Evolutionary conservation across 2,888 invertebrate genomes (phyloP).

Genomic region (Tiliacea aurago): DNA sequence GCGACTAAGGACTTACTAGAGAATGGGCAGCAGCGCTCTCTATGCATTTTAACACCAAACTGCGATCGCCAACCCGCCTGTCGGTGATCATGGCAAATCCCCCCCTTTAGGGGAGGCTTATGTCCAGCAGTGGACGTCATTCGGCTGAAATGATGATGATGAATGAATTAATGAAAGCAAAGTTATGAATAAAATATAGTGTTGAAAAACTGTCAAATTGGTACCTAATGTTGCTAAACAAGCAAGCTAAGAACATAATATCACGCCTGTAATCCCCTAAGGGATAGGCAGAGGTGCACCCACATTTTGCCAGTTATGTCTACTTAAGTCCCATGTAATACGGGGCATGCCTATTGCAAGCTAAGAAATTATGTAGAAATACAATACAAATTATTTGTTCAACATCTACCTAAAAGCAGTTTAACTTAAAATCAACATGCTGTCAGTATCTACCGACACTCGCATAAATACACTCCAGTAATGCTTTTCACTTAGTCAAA

Average conservation of each 20-base stretch:
- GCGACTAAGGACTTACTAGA: too few relatives aligned
- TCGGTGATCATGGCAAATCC: too few relatives aligned
- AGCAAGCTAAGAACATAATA: neutral
- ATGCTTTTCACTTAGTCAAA: constrained; percentile 71
- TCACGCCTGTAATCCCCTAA: neutral
- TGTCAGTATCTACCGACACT: constrained; percentile 62
- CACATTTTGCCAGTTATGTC: neutral
- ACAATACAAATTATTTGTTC: constrained; percentile 55
- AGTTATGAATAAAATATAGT: neutral
- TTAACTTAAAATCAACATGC: constrained; percentile 56
- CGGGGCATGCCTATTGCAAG: neutral
- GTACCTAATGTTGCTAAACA: neutral
- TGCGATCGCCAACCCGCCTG: too few relatives aligned
- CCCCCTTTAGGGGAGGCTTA: too few relatives aligned
- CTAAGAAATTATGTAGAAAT: constrained; percentile 35
- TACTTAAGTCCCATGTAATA: neutral
- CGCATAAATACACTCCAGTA: constrained; percentile 54
- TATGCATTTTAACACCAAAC: too few relatives aligned
- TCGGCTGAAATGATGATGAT: too few relatives aligned
- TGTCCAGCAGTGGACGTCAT: too few relatives aligned
- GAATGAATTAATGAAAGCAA: too few relatives aligned
- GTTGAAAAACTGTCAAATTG: too few relatives aligned
- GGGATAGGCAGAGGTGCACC: neutral
- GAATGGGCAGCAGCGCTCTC: too few relatives aligned
- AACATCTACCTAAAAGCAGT: constrained; percentile 49